Evolutionary conservation across 2,888 invertebrate genomes (phyloP), one percentile per base, ranked within the genome.

Genomic region (Lepidochrysops patricia): DNA sequence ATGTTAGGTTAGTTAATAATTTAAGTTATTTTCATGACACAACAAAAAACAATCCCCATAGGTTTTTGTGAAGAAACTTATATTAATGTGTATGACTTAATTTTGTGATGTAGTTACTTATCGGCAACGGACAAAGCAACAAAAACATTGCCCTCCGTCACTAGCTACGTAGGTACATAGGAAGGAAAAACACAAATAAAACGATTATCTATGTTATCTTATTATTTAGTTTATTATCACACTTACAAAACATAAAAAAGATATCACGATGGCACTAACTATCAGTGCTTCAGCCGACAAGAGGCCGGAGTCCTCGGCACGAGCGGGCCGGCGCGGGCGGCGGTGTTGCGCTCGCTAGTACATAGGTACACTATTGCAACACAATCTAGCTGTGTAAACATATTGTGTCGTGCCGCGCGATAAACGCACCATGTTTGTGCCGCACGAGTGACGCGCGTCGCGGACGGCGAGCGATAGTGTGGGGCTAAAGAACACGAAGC

Each of bases 241-340:
- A 88, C 87, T 86, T 88, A 88, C 76, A 76, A 84, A 85, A 88
- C 83, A 88, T 87, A 86, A 80, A 84, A 84, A 84, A 85, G 77
- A 86, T 88, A 88, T 87, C 88, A 88, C 87, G 88, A 88, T 88
- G 88, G 88, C 88, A 88, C 88, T 87, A 82, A 72, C 77, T 80
- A 77, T 85, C 86, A 88, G 88, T 88, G 88, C 88, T 84, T 80
- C 79, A 80, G 79, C 74, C 81, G 78, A 79, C 68, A 4, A 1
- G 19, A 23, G 12, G 43, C 43, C 43, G 23, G 43, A 43, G 23
- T 23, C 43, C 23, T 23, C 43, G 43, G n/a, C n/a, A n/a, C n/a
- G n/a, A n/a, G n/a, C n/a, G n/a, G n/a, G n/a, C n/a, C n/a, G n/a
- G n/a, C n/a, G n/a, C n/a, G n/a, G n/a, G n/a, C n/a, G n/a, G n/a